phyloP scores from a whole-genome alignment of 2,888 invertebrate species.

The Keiferia lycopersicella region DNA sequence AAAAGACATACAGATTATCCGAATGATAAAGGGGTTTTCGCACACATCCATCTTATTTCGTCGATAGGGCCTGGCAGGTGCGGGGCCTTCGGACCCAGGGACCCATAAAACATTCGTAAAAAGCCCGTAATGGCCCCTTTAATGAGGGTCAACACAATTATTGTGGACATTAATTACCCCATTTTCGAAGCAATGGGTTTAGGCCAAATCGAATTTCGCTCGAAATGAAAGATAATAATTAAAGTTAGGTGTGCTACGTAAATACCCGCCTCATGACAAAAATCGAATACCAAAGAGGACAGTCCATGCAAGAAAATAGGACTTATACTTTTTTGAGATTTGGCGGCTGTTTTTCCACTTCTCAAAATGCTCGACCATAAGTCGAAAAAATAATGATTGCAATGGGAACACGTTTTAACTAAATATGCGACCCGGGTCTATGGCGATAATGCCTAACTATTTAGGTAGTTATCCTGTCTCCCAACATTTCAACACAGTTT shows the following conservation, averaged over 20 bases:
- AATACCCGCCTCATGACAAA: no score
- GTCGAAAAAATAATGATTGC: no score
- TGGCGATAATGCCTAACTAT: no score
- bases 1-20: not conserved
- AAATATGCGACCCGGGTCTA: not conserved
- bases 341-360: no score
- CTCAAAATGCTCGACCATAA: no score
- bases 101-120: conserved; percentile 54
- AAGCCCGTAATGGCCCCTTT: conserved; percentile 46
- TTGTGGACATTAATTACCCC: conserved; percentile 55
- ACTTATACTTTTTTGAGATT: no score
- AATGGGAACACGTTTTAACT: no score
- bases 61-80: conserved; percentile 36
- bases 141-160: conserved; percentile 59
- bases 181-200: conserved; percentile 14
- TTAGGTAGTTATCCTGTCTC: not conserved
- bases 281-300: no score
- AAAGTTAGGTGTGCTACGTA: not conserved
- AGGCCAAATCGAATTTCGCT: not conserved
- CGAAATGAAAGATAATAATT: not conserved
- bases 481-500: not conserved
- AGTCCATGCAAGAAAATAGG: no score
- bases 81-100: conserved; percentile 33
- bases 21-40: not conserved
- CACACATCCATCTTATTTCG: conserved; percentile 12